A percentile compares a stretch with the other conserved stretches of the same genome.
Conservation (phyloP, 2,888 invertebrate species). For the Tortricodes alternella region DNA sequence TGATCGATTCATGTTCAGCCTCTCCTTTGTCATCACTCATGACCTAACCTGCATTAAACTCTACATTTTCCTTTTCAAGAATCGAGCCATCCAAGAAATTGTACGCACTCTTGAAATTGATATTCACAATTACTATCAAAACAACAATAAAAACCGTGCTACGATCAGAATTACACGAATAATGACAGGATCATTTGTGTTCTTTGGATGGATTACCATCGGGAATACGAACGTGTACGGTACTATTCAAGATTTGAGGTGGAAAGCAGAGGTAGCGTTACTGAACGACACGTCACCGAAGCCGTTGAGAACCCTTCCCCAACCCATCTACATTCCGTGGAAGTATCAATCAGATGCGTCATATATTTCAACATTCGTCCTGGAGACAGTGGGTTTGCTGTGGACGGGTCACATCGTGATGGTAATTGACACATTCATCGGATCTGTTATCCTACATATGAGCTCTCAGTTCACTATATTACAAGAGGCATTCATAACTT, state of each 20-base stretch:
- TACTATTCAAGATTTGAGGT: slow-evolving; percentile 62
- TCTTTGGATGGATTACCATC: slow-evolving; percentile 75
- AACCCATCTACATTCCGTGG: slow-evolving; percentile 78
- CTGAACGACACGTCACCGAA: slow-evolving; percentile 51
- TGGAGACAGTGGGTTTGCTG: slow-evolving; percentile 68
- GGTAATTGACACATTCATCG: slow-evolving; percentile 74
- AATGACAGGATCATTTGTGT: slow-evolving; percentile 62
- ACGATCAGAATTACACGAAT: slow-evolving; percentile 61
- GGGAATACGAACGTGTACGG: slow-evolving; percentile 68
- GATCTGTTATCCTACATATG: slow-evolving; percentile 71
- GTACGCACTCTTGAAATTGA: slow-evolving; percentile 64
- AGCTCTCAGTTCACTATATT: slow-evolving; percentile 67
- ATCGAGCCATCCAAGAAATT: slow-evolving; percentile 66
- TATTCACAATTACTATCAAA: slow-evolving; percentile 66
- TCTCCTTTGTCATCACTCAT: slow-evolving; percentile 75
- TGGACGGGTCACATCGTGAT: slow-evolving; percentile 78
- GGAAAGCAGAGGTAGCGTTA: slow-evolving; percentile 57
- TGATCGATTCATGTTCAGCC: slow-evolving; percentile 75
- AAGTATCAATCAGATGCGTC: slow-evolving; percentile 60
- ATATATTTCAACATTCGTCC: slow-evolving; percentile 62
- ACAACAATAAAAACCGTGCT: slow-evolving; percentile 50
- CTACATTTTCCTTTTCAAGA: slow-evolving; percentile 71
- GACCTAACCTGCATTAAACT: slow-evolving; percentile 71
- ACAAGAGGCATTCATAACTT: slow-evolving; percentile 64
- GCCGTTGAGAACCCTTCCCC: slow-evolving; percentile 64